A percentile compares a stretch with the other conserved stretches of the same genome.
Conservation (phyloP, 64 coral and sea anemone genomes). For the Platygyra sinensis region DNA sequence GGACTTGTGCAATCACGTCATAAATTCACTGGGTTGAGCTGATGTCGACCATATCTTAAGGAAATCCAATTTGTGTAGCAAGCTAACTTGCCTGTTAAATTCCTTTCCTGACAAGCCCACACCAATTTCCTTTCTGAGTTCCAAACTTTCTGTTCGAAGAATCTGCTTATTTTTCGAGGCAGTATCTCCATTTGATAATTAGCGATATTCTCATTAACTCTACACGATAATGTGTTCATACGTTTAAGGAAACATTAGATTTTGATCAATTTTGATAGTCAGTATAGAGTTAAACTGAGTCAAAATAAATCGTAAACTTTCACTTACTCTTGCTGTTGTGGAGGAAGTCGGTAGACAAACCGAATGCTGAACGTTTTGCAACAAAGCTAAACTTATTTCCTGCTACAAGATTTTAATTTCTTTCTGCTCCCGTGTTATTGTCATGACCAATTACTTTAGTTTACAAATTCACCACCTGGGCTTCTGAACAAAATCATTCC, state of each 20-base stretch:
- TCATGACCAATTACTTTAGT: background rate
- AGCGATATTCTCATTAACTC: background rate
- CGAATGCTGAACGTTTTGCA: too few species aligned
- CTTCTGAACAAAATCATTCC: background rate
- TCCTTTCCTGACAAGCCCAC: too few species aligned
- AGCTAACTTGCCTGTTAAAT: too few species aligned
- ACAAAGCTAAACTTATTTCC: too few species aligned
- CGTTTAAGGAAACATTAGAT: background rate
- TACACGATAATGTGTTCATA: background rate
- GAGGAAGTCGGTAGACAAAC: too few species aligned
- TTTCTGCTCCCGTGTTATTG: background rate
- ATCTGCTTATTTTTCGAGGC: background rate
- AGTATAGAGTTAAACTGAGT: background rate
- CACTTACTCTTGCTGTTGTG: background rate
- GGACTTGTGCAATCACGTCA: too few species aligned
- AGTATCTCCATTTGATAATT: background rate
- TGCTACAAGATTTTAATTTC: background rate
- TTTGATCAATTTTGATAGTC: background rate
- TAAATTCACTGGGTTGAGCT: too few species aligned
- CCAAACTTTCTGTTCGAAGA: too few species aligned
- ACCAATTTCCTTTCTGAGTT: too few species aligned
- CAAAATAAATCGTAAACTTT: background rate
- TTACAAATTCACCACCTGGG: background rate
- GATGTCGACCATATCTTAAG: too few species aligned
- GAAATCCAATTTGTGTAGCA: too few species aligned